A percentile compares a stretch with the other conserved stretches of the same genome.
These are phyloP conservation scores for Zaprionus tsacasi DNA, from an alignment of 1,140 invertebrate genomes.

Conservation along the genomic window DNA sequence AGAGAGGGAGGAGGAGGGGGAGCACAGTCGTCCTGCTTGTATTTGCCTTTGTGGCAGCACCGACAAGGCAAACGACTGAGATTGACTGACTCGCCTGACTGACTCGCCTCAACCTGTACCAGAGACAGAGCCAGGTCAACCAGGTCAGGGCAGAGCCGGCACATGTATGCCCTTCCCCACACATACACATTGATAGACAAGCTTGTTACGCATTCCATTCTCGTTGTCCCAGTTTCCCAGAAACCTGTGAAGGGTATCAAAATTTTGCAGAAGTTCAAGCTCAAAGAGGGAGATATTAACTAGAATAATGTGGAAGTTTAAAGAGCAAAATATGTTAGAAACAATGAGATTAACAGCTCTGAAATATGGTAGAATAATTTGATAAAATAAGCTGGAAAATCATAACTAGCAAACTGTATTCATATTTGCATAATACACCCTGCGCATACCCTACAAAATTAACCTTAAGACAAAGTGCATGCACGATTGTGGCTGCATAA, in stretches of 20 bases:
- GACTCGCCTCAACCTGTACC: constrained; percentile 14
- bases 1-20: constrained; percentile 1
- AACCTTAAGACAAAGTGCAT: constrained; percentile 2
- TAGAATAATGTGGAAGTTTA: neutral
- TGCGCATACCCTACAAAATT: neutral
- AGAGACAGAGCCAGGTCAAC: neutral
- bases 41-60: constrained; percentile 49
- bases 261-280: no score
- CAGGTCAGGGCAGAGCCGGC: neutral
- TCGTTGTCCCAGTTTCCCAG: neutral
- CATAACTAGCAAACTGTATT: neutral
- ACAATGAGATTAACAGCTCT: no score
- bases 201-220: neutral
- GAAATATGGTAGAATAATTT: no score
- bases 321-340: neutral
- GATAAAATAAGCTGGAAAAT: no score
- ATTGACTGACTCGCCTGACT: constrained; percentile 5
- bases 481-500: constrained; percentile 12
- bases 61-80: constrained; percentile 34
- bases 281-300: no score
- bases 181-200: neutral
- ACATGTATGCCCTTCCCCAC: constrained; percentile 13
- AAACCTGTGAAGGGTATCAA: neutral
- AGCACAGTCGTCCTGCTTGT: constrained; percentile 39
- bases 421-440: neutral